Base-by-base conservation (phyloP, 1,140 invertebrate species). In the Apolygus lucorum region DNA sequence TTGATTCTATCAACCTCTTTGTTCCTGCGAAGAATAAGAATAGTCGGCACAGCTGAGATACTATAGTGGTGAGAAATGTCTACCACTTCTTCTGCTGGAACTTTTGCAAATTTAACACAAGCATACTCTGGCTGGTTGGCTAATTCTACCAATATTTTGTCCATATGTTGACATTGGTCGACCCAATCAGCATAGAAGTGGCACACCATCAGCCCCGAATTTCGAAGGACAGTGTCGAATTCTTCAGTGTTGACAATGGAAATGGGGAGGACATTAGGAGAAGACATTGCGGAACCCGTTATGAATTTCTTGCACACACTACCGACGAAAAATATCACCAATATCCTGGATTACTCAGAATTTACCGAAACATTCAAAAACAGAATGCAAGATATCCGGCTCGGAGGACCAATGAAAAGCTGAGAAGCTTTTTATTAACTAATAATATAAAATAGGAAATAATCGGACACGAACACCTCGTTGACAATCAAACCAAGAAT, bases 111-210 rank as follows among this genome's bases (percentile, higher is more conserved):
- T 75, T 84, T 84, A 17, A 84, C 82, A 52, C 80, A 77, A 42
- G 77, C 85, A 73, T 82, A 86, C 63, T 85, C 83, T 42, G 79
- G 73, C 76, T 88, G 75, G 75, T 85, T 85, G 8, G 82, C 77
- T 70, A 96, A 79, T 77, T 93, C 89, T 64, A 84, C 83, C 28
- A 96, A 78, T 11, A 94, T 86, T 67, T 90, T 87, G 74, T 88
- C 87, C 75, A 96, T 90, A 78, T 93, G 90, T n/a, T 80, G 77
- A 78, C 93, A 97, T 79, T 96, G 91, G 49, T 88, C 88, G 0
- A 91, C 91, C 92, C 93, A 95, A 71, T 88, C 85, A 25, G 92
- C 91, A 73, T 85, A 86, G 76, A 96, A 96, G 75, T 94, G 90
- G 29, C 91, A 82, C 34, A 94, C 87, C 24, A 86, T 81, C 67